Percentiles rank a stretch among this genome's conserved stretches.
Evolutionary conservation across 1,140 invertebrate species (phyloP).

Genomic region (Theocolax elegans): DNA sequence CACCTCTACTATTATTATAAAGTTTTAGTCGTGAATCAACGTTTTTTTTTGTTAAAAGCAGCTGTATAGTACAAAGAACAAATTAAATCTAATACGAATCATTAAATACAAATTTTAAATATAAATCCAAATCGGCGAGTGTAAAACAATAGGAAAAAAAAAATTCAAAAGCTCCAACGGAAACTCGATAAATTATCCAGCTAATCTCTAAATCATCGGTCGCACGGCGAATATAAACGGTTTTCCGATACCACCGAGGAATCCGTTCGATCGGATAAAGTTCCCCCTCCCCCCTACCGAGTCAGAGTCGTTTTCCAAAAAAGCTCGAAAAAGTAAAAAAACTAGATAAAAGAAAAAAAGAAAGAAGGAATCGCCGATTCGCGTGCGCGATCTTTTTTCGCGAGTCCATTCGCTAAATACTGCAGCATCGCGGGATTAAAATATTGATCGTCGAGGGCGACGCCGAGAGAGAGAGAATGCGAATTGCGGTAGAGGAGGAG

Average conservation of each 20-base stretch:
- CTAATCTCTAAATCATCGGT: slow-evolving; percentile 34
- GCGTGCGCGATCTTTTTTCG: background rate
- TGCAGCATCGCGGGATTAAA: slow-evolving; percentile 67
- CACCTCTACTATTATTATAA: too few species aligned
- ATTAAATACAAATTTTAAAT: too few species aligned
- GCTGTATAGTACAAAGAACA: too few species aligned
- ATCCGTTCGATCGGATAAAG: slow-evolving; percentile 19
- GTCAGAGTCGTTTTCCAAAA: background rate
- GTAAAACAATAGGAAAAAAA: background rate
- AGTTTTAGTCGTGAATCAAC: too few species aligned
- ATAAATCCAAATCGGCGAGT: background rate
- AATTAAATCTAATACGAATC: too few species aligned
- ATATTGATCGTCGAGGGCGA: slow-evolving; percentile 63
- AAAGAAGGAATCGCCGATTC: slow-evolving; percentile 2
- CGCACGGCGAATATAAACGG: slow-evolving; percentile 33
- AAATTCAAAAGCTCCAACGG: slow-evolving; percentile 29
- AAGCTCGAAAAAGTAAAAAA: too few species aligned
- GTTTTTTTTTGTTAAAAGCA: too few species aligned
- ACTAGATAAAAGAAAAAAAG: background rate
- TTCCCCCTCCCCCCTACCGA: background rate
- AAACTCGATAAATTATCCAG: slow-evolving; percentile 5
- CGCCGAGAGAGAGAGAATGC: slow-evolving; percentile 56
- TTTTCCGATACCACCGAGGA: slow-evolving; percentile 26
- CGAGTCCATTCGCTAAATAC: slow-evolving; percentile 59
- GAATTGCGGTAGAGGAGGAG: slow-evolving; percentile 60